Evolutionary conservation across 1,140 invertebrate species (phyloP), one percentile per base, ranked within the genome.

Genomic region (Formica exsecta): DNA sequence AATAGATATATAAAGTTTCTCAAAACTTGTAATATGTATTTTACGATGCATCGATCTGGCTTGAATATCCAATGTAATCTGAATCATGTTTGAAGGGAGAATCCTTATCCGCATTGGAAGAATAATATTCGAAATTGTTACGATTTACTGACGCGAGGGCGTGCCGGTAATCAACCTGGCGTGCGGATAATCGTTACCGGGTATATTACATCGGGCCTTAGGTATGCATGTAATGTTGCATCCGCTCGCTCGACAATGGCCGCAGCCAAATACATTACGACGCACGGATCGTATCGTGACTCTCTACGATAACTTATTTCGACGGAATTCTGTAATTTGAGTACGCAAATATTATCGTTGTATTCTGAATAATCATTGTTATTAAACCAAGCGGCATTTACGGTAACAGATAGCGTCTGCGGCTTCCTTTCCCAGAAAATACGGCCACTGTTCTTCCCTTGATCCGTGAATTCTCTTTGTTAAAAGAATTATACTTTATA

Each of bases 111-210:
- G 16, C 48, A 22, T 22, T 51, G 16, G 48, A 51, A 51, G 48
- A 51, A 51, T 51, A 51, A 51, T 51, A 51, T 51, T 73, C 36
- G 59, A 61, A 73, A 73, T 73, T 71, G 71, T 71, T 61, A 59
- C 77, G 5, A 81, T 73, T 73, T 59, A 13, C 22, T 25, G 38
- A 73, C 9, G 44, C 61, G 44, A 70, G 41, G 44, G 80, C 68
- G 79, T 75, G 68, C 86, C 54, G 61, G 79, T 90, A 89, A 90
- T 86, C 48, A 89, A 85, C 44, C 84, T 90, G 80, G 85, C 86
- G 88, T 89, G 87, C 77, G 68, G 77, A 64, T 89, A 89, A 89
- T 90, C 41, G 11, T 8, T 19, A 25, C 38, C 32, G 19, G 66
- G 13, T 66, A 51, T 51, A 79, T 57, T 51, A 36, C 51, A 44